Evolutionary conservation across 2,113 vertebrate species (phyloP), one percentile per base, ranked within the genome.

Genomic region (Channa maculata): DNA sequence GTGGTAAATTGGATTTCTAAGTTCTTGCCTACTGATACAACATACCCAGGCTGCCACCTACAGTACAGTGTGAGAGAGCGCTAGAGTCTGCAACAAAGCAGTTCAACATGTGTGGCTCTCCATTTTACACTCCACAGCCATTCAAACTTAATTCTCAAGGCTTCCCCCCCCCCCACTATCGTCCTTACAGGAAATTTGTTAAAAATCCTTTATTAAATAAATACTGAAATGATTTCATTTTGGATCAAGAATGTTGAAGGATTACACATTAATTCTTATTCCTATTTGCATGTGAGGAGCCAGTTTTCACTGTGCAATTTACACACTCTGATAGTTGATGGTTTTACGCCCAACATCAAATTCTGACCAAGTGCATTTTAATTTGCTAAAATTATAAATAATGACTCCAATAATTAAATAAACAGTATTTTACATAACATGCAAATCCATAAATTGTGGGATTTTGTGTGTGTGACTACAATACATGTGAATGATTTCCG

Each of bases 1-100:
- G 89, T 91, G 89, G 90, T 83, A 92, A 93, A 93, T 91, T 89
- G 88, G 89, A 91, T 90, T 91, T 90, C 74, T 72, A 77, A 91
- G 87, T 86, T 84, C 14, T 46, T 33, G 75, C 62, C 46, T 34
- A 49, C 72, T 73, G 71, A 89, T 89, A 87, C 70, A 73, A 85
- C 91, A 90, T 86, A 89, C 77, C 91, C 89, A 91, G 90, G 93
- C 89, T 94, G 93, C 93, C 93, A 92, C 93, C 94, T 93, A 93
- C 90, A 93, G 94, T 87, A 86, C 88, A 87, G 69, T 11, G 34
- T 3, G 86, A 77, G 88, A 88, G 72, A 59, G 53, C 84, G 83
- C 34, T 53, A 11, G 41, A 49, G 41, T 5, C 57, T 78, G 71
- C 62, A 78, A 48, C 24, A 5, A 36, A 37, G 59, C 71, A 55